phyloP scores from a whole-genome alignment of 2,888 invertebrate genomes.

The Aleiodes alternator region DNA sequence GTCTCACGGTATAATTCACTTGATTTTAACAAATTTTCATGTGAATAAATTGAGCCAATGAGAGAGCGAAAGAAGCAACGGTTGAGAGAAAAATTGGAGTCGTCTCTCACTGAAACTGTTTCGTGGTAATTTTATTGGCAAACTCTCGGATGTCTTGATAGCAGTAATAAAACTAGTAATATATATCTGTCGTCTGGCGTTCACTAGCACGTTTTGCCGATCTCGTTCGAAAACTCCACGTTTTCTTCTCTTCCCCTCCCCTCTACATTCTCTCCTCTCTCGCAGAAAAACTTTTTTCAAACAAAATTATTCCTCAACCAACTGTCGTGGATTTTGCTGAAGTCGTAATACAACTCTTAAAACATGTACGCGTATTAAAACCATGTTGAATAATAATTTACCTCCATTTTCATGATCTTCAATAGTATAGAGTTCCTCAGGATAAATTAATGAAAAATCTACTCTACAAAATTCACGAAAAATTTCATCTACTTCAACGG shows the following conservation, averaged over 20 bases:
- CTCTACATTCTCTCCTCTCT: background rate
- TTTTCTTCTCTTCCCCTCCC: background rate
- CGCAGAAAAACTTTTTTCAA: background rate
- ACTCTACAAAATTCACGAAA: background rate
- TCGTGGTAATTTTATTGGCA: constrained; percentile 28
- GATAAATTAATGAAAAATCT: background rate
- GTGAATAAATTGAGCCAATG: background rate
- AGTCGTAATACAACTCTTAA: no score
- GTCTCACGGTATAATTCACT: no score
- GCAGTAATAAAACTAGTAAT: constrained; percentile 26
- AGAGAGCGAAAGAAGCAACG: background rate
- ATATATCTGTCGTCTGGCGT: constrained; percentile 30
- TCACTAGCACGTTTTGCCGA: constrained; percentile 20
- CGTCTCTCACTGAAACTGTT: constrained; percentile 21
- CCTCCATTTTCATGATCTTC: no score
- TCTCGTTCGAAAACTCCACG: constrained; percentile 15
- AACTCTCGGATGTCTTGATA: constrained; percentile 29
- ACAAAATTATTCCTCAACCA: no score
- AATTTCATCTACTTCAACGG: background rate
- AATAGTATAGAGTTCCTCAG: no score
- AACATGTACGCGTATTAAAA: no score
- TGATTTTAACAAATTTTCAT: no score
- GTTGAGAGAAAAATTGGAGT: constrained; percentile 3
- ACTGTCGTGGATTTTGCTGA: no score
- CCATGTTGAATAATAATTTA: no score